Percentiles rank a stretch among this genome's conserved stretches.
These are phyloP conservation scores for Phymastichus coffea DNA, from an alignment of 1,140 invertebrate genomes.

Conservation along the genomic window DNA sequence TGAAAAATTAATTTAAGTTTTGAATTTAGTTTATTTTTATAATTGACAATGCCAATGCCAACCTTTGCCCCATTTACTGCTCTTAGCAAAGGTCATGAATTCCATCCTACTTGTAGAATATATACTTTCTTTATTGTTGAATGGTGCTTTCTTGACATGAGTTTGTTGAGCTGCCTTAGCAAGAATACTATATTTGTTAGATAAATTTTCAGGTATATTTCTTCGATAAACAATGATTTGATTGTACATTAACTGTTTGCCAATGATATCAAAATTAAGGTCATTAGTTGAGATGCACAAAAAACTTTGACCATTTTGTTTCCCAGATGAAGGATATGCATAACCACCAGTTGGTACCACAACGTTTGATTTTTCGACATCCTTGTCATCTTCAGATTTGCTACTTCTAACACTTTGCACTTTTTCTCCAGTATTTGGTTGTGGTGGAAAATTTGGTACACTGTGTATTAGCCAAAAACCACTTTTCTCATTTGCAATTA, in stretches of 20 bases:
- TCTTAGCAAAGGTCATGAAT: constrained; percentile 81
- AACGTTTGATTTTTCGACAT: background rate
- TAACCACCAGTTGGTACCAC: constrained; percentile 58
- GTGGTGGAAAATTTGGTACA: constrained; percentile 78
- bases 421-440: constrained; percentile 47
- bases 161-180: constrained; percentile 63
- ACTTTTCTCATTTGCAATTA: constrained; percentile 68
- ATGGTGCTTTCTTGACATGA: constrained; percentile 65
- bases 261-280: constrained; percentile 68
- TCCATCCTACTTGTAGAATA: constrained; percentile 59
- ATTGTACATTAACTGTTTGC: constrained; percentile 73
- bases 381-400: background rate
- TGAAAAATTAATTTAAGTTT: constrained; percentile 11
- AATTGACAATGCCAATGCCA: constrained; percentile 27
- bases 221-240: constrained; percentile 68
- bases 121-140: constrained; percentile 61
- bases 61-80: constrained; percentile 69
- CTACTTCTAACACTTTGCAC: constrained; percentile 30
- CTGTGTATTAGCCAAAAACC: constrained; percentile 93
- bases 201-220: constrained; percentile 60
- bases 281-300: constrained; percentile 76
- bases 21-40: constrained; percentile 11
- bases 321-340: constrained; percentile 72
- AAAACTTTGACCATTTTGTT: constrained; percentile 80
- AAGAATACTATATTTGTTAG: constrained; percentile 60